Evolutionary conservation across 2,113 vertebrate species (phyloP).

Genomic region (Fulmarus glacialis): DNA sequence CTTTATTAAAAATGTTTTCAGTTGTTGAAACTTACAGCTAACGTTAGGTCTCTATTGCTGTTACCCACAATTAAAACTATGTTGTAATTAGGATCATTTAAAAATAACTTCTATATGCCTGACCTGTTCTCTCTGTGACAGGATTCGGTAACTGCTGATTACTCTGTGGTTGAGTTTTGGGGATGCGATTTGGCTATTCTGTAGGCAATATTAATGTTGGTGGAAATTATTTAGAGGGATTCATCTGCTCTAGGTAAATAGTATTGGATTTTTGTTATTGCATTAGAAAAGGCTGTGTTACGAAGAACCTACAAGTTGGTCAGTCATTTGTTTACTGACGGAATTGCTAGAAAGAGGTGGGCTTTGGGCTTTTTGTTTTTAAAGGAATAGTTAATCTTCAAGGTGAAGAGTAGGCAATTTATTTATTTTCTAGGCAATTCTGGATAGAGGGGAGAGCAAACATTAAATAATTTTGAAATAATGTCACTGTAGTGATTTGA

Average conservation of each 20-base stretch:
- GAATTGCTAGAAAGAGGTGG: not conserved
- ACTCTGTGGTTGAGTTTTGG: not conserved
- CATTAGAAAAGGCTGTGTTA: not conserved
- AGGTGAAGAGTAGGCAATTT: not conserved
- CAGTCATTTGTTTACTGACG: not conserved
- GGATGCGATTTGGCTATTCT: not conserved
- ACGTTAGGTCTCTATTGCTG: not conserved
- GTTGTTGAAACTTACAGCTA: not conserved
- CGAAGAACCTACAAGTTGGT: not conserved
- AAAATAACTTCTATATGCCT: not conserved
- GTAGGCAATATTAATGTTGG: not conserved
- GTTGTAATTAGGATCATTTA: not conserved
- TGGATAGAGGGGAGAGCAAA: not conserved
- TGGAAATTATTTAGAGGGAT: not conserved
- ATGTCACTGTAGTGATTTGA: not conserved
- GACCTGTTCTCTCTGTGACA: constrained; percentile 12
- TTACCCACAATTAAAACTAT: not conserved
- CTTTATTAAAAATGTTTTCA: not conserved
- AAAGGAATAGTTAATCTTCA: not conserved
- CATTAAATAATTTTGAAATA: not conserved
- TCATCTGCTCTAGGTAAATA: not conserved
- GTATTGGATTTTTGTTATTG: not conserved
- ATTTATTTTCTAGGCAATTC: not conserved
- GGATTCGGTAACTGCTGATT: not conserved
- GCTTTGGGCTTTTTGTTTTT: not conserved